A percentile compares a stretch with the other conserved stretches of the same genome.
phyloP scores from a whole-genome alignment of 1,140 invertebrate species.

The Caenorhabditis brenneri region DNA sequence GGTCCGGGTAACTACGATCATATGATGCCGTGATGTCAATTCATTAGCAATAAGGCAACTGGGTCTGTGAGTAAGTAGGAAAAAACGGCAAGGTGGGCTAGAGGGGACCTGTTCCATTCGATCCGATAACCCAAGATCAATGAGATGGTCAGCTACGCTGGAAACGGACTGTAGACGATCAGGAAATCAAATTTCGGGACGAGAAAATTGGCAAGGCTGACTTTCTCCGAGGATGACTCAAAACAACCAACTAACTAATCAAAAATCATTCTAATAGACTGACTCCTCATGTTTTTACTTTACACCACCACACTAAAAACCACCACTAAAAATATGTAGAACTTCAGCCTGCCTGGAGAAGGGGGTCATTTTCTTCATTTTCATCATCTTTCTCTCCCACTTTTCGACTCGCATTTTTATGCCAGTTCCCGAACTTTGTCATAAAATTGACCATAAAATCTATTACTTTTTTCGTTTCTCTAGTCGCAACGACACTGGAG shows the following conservation, averaged over 20 bases:
- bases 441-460: constrained; percentile 39
- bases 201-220: no score
- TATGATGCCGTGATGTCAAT: no score
- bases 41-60: no score
- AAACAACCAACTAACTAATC: neutral
- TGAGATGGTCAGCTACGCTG: no score
- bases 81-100: no score
- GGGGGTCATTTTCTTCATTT: neutral
- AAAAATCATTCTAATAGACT: neutral
- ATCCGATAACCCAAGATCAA: no score
- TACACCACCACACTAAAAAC: neutral
- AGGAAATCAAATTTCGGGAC: no score
- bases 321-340: neutral
- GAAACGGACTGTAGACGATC: no score
- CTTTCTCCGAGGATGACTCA: no score
- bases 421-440: constrained; percentile 22
- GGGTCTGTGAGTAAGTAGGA: no score
- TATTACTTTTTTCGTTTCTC: constrained; percentile 20
- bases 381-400: neutral
- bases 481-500: neutral
- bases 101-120: no score
- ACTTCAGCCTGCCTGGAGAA: neutral
- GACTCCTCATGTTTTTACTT: neutral
- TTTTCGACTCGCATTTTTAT: neutral
- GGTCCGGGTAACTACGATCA: no score